A percentile compares a stretch with the other conserved stretches of the same genome.
phyloP scores from a whole-genome alignment of 1,140 invertebrate genomes.

The Cydia strobilella region DNA sequence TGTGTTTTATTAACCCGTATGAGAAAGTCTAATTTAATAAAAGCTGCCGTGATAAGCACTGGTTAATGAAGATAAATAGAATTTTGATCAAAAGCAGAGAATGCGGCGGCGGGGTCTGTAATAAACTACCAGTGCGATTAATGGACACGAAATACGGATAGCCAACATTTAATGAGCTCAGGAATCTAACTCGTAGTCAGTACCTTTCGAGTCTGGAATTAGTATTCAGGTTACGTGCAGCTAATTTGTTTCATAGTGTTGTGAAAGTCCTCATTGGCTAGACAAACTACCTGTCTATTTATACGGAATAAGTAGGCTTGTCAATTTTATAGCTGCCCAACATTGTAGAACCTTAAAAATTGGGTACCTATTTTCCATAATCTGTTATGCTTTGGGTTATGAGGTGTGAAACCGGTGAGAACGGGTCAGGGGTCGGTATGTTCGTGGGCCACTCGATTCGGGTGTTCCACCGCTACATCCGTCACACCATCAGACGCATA shows the following conservation, averaged over 20 bases:
- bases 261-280: conserved; percentile 12
- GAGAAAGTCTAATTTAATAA: conserved; percentile 73
- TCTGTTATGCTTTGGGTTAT: background rate
- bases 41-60: conserved; percentile 57
- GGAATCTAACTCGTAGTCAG: background rate
- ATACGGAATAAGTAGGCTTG: background rate
- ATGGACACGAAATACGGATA: conserved; percentile 15
- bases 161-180: conserved; percentile 23
- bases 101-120: conserved; percentile 15
- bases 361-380: background rate
- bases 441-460: background rate
- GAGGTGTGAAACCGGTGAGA: conserved; percentile 9
- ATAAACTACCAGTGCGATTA: conserved; percentile 9
- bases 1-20: conserved; percentile 62
- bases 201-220: background rate
- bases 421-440: conserved; percentile 11
- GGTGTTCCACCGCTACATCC: background rate
- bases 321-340: background rate
- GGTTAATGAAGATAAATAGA: conserved; percentile 72
- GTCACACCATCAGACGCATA: background rate
- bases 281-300: conserved; percentile 2
- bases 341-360: background rate
- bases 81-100: conserved; percentile 53
- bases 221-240: conserved; percentile 10
- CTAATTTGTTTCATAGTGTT: conserved; percentile 8